Conservation (phyloP, 2,888 invertebrate species). For the Pyrrhosoma nymphula region DNA sequence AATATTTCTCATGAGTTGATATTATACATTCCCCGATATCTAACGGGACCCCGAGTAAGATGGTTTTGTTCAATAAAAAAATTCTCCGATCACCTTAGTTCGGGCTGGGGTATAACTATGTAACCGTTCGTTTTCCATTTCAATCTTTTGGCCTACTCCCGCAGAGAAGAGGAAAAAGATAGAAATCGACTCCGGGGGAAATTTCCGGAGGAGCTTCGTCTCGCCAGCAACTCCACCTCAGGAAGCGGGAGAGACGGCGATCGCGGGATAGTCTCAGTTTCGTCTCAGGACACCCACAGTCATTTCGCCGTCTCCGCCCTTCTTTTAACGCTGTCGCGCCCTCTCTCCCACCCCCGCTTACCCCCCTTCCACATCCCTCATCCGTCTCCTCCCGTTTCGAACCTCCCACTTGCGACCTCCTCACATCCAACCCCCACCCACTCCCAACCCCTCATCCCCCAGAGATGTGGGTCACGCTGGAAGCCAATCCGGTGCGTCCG, state of each 20-base stretch:
- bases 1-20: too few species aligned
- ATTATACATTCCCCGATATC: too few species aligned
- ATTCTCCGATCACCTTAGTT: too few species aligned
- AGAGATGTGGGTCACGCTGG: slow-evolving; percentile 52
- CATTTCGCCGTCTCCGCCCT: background rate
- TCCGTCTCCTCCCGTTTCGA: background rate
- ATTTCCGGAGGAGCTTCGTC: background rate
- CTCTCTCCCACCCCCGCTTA: too few species aligned
- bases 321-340: background rate
- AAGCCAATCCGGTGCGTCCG: slow-evolving; percentile 61
- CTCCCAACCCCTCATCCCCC: background rate
- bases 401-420: background rate
- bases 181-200: background rate
- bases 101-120: too few species aligned
- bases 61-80: too few species aligned
- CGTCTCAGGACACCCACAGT: background rate
- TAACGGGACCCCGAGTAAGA: too few species aligned
- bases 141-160: too few species aligned
- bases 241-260: background rate
- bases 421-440: background rate
- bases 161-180: background rate
- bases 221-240: background rate
- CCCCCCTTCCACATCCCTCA: too few species aligned
- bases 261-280: background rate
- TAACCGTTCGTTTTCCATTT: too few species aligned